Evolutionary conservation across 2,888 invertebrate species (phyloP).

Genomic region (Apantesis nais): DNA sequence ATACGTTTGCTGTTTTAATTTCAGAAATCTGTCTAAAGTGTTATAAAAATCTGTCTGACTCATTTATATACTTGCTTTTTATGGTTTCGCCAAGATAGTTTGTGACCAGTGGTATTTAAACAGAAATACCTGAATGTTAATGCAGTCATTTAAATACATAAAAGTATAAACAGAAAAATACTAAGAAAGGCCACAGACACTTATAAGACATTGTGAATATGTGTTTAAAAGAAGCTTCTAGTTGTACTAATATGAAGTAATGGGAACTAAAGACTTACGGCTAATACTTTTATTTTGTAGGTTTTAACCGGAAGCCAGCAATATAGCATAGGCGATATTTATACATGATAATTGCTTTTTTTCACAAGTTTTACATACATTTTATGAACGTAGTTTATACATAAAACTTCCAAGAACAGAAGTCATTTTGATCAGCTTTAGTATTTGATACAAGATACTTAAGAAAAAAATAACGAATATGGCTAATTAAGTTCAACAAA

Average conservation of each 20-base stretch:
- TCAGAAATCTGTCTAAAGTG: neutral
- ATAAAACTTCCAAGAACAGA: too few relatives aligned
- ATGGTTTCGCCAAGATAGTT: neutral
- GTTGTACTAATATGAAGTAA: conserved; percentile 36
- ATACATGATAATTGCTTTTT: conserved; percentile 28
- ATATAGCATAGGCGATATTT: conserved; percentile 17
- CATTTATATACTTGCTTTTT: neutral
- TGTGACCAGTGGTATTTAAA: neutral
- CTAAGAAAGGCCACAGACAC: neutral
- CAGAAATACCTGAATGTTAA: neutral
- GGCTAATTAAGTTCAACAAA: conserved; percentile 36
- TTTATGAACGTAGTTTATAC: too few relatives aligned
- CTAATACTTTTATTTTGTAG: conserved; percentile 26
- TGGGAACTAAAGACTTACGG: conserved; percentile 53
- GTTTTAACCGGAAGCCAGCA: conserved; percentile 32
- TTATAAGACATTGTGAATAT: neutral
- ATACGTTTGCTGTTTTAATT: neutral
- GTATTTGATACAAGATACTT: neutral
- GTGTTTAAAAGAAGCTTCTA: neutral
- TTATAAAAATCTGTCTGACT: neutral
- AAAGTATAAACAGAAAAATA: neutral
- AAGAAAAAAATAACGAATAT: neutral
- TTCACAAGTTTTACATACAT: conserved; percentile 27
- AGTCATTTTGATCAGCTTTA: conserved; percentile 6
- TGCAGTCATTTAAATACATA: neutral